These are phyloP conservation scores for Xiphias gladius DNA, from an alignment of 2,113 vertebrate genomes.

Conservation along the genomic window DNA sequence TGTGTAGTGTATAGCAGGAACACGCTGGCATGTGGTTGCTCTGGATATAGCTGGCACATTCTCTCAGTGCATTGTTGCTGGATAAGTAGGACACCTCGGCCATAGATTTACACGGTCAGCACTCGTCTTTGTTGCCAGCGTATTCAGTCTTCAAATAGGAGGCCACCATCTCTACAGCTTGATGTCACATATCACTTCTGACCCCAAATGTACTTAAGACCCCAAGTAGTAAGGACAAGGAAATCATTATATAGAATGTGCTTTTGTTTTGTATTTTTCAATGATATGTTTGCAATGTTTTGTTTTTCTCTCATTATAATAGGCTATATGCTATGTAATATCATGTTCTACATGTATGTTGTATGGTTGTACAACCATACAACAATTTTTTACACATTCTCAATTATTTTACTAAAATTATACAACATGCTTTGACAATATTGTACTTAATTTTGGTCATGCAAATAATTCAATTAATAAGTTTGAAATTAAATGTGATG, in stretches of 20 bases:
- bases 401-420: neutral
- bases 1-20: neutral
- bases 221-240: neutral
- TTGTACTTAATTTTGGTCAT: neutral
- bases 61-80: constrained; percentile 35
- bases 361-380: too few species aligned
- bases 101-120: constrained; percentile 30
- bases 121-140: constrained; percentile 44
- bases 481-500: neutral
- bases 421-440: neutral
- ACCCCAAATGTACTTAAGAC: constrained; percentile 28
- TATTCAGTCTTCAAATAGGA: constrained; percentile 27
- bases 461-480: too few species aligned
- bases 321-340: neutral
- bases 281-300: neutral
- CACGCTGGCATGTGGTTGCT: constrained; percentile 42
- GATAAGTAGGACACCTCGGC: constrained; percentile 55
- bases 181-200: constrained; percentile 22
- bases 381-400: neutral
- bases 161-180: constrained; percentile 18
- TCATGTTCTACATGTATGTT: neutral
- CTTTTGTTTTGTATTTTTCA: neutral
- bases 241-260: too few species aligned
- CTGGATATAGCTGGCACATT: constrained; percentile 40
- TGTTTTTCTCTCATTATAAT: neutral